A percentile compares a stretch with the other conserved stretches of the same genome.
phyloP scores from a whole-genome alignment of 1,140 invertebrate species.

The Drosophila neocordata region DNA sequence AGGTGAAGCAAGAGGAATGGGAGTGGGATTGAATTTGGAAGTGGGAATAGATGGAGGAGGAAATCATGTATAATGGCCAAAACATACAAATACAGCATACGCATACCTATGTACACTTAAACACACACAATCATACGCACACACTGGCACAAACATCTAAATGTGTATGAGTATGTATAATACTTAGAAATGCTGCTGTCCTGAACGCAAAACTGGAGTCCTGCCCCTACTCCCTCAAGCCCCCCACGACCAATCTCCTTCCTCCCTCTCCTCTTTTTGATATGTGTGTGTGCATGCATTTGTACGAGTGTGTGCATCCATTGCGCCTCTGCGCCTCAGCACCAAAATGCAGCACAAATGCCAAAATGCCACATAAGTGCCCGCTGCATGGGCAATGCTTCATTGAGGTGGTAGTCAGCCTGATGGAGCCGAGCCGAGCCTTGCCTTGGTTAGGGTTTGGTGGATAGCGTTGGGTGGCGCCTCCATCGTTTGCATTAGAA shows the following conservation, averaged over 20 bases:
- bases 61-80: slow-evolving; percentile 69
- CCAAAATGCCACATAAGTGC: slow-evolving; percentile 75
- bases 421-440: background rate
- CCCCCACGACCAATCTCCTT: background rate
- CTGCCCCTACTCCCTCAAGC: background rate
- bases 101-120: slow-evolving; percentile 34
- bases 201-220: slow-evolving; percentile 7
- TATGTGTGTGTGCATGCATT: background rate
- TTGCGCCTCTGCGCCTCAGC: slow-evolving; percentile 48
- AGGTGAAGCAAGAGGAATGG: background rate
- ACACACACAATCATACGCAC: slow-evolving; percentile 28
- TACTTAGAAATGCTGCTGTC: slow-evolving; percentile 65
- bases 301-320: slow-evolving; percentile 45
- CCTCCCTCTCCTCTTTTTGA: too few relatives aligned
- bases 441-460: too few relatives aligned
- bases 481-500: slow-evolving; percentile 44
- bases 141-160: slow-evolving; percentile 8
- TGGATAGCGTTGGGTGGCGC: slow-evolving; percentile 1
- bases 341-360: slow-evolving; percentile 55
- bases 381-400: slow-evolving; percentile 43
- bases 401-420: slow-evolving; percentile 28
- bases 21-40: background rate
- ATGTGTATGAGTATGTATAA: slow-evolving; percentile 53
- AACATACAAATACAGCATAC: slow-evolving; percentile 53
- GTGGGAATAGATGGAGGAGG: slow-evolving; percentile 15